phyloP scores from a whole-genome alignment of 2,797 vertebrate species.

The Buphagus erythrorhynchus region DNA sequence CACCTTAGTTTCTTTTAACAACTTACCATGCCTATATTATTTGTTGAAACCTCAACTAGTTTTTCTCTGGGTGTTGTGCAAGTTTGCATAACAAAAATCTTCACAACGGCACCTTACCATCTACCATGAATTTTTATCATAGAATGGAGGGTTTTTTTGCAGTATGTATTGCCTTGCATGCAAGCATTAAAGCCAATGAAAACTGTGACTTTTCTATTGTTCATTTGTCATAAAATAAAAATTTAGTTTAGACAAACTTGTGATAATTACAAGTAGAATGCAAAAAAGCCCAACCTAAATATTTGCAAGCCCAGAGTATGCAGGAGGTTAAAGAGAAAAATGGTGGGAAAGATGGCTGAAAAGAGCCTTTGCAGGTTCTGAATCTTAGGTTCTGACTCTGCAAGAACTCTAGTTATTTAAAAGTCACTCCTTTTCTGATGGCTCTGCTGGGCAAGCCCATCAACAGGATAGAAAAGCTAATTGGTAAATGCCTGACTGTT shows the following conservation, averaged over 20 bases:
- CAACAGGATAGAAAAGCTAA: neutral
- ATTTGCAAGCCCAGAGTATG: neutral
- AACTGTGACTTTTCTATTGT: neutral
- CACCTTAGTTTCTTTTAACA: constrained; percentile 63
- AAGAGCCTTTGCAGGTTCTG: neutral
- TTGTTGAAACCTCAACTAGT: constrained; percentile 64
- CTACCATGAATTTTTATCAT: neutral
- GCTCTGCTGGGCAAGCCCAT: neutral
- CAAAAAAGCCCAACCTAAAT: neutral
- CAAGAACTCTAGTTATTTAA: neutral
- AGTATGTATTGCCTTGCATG: neutral
- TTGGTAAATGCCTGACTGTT: neutral
- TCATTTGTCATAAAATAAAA: neutral
- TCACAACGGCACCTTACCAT: neutral
- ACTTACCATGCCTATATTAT: constrained; percentile 49
- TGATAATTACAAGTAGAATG: neutral
- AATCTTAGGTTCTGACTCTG: neutral
- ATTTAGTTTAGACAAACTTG: neutral
- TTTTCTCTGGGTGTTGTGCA: constrained; percentile 39
- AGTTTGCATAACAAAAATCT: constrained; percentile 67
- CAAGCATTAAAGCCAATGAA: neutral
- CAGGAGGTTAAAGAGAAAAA: neutral
- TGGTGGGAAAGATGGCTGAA: neutral
- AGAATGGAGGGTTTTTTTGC: neutral
- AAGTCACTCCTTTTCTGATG: neutral